Percentiles rank a stretch among this genome's conserved stretches.
These are phyloP conservation scores for Drosophila crucigera DNA, from an alignment of 2,888 invertebrate species.

Conservation along the genomic window DNA sequence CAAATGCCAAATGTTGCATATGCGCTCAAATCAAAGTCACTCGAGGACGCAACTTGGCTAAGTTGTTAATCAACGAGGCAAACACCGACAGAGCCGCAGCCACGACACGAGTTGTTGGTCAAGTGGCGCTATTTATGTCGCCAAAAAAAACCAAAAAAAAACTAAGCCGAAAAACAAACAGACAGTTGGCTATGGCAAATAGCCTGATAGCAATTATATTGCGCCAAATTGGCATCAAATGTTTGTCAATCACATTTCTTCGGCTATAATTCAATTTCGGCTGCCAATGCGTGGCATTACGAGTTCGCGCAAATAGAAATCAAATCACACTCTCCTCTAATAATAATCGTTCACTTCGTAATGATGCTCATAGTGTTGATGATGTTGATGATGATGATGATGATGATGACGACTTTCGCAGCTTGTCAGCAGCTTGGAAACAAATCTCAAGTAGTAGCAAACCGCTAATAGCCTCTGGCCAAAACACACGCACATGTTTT, in stretches of 20 bases:
- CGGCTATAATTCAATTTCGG: slow-evolving; percentile 19
- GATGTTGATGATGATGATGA: slow-evolving; percentile 10
- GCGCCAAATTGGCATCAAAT: slow-evolving; percentile 50
- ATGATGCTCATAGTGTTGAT: slow-evolving; percentile 34
- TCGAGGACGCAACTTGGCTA: slow-evolving; percentile 44
- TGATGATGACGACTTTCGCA: slow-evolving; percentile 55
- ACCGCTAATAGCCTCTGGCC: slow-evolving; percentile 71
- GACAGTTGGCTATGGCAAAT: slow-evolving; percentile 19
- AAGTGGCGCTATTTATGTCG: slow-evolving; percentile 59
- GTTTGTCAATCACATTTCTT: slow-evolving; percentile 54
- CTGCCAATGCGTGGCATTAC: slow-evolving; percentile 2
- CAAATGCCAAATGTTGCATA: slow-evolving; percentile 47
- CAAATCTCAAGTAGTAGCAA: slow-evolving; percentile 44
- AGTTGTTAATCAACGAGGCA: slow-evolving; percentile 46
- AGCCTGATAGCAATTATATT: slow-evolving; percentile 46
- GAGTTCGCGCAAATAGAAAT: slow-evolving; percentile 70
- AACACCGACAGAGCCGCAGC: slow-evolving; percentile 17
- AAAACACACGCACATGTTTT: slow-evolving; percentile 32
- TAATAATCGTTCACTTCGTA: slow-evolving; percentile 29
- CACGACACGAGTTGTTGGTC: slow-evolving; percentile 37
- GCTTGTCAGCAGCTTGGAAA: slow-evolving; percentile 28
- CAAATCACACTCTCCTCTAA: slow-evolving; percentile 50
- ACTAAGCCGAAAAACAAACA: slow-evolving; percentile 20
- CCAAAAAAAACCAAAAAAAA: slow-evolving; percentile 12
- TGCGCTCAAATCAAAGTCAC: slow-evolving; percentile 42